Percentiles rank a stretch among this genome's conserved stretches.
Evolutionary conservation across 2,113 vertebrate genomes (phyloP).

Genomic region (Eublepharis macularius): DNA sequence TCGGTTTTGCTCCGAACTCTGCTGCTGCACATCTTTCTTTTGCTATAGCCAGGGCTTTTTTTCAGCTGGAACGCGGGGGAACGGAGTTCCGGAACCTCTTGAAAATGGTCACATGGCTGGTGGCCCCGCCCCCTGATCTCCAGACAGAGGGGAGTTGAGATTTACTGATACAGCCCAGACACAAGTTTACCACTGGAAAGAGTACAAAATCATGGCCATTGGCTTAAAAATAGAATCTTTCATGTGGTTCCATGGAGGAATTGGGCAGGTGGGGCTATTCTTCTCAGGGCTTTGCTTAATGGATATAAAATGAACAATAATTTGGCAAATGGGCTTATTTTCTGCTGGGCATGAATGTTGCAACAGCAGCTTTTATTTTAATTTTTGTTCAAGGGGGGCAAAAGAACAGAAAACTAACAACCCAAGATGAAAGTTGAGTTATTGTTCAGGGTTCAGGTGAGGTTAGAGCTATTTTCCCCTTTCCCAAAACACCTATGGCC

Average conservation of each 20-base stretch:
- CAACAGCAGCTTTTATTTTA: not conserved
- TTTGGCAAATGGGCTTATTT: slow-evolving; percentile 21
- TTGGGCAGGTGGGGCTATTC: not conserved
- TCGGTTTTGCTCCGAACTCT: too few species aligned
- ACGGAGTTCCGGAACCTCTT: too few species aligned
- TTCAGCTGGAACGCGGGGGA: too few species aligned
- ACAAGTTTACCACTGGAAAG: not conserved
- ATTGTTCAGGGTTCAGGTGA: slow-evolving; percentile 2
- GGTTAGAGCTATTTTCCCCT: slow-evolving; percentile 2
- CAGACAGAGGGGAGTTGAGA: too few species aligned
- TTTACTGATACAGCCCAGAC: too few species aligned
- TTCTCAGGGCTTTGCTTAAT: not conserved
- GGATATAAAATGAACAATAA: not conserved
- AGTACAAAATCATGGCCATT: not conserved
- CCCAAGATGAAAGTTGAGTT: slow-evolving; percentile 28
- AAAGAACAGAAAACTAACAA: not conserved
- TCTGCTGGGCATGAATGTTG: not conserved
- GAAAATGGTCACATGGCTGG: too few species aligned
- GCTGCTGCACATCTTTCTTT: too few species aligned
- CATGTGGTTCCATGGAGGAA: not conserved
- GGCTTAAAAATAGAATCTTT: not conserved
- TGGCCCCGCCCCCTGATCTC: too few species aligned
- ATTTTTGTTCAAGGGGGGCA: not conserved
- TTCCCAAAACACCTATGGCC: not conserved
- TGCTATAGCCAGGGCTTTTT: too few species aligned